Conservation (phyloP, 2,888 invertebrate genomes). For the Aporophyla lueneburgensis region DNA sequence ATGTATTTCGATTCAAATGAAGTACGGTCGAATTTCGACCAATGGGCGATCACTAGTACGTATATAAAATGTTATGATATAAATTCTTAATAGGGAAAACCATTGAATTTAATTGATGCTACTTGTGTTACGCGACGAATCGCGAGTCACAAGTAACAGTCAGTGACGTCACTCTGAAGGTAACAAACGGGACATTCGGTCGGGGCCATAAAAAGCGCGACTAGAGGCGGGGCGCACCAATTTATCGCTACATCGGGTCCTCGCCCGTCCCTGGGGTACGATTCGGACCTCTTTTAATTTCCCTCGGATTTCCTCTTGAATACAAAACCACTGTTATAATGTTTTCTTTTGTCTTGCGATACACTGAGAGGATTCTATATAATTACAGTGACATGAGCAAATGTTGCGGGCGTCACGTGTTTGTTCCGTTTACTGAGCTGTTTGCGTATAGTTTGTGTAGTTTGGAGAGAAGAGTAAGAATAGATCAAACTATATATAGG, state of each 20-base stretch:
- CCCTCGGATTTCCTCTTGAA: conserved; percentile 69
- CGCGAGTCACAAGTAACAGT: conserved; percentile 13
- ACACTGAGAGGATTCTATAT: conserved; percentile 44
- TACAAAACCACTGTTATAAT: conserved; percentile 69
- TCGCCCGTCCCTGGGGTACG: conserved; percentile 68
- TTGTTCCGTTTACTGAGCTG: background rate
- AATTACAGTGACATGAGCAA: conserved; percentile 8
- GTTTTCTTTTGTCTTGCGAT: conserved; percentile 61
- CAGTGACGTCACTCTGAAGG: conserved; percentile 52
- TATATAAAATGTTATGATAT: background rate
- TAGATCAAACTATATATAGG: background rate
- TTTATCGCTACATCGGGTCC: conserved; percentile 75
- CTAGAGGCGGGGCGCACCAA: conserved; percentile 58
- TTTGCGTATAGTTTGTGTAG: background rate
- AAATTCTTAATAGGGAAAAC: background rate
- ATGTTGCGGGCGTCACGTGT: background rate
- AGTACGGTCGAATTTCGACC: no score
- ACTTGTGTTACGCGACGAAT: background rate
- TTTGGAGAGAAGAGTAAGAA: background rate
- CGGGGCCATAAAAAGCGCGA: conserved; percentile 60
- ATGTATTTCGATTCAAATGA: no score
- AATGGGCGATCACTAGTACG: no score
- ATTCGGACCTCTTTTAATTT: conserved; percentile 75
- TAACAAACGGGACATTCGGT: conserved; percentile 59
- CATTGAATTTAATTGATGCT: background rate